Conservation (phyloP, 1,140 invertebrate genomes). For the Microvelia longipes region DNA sequence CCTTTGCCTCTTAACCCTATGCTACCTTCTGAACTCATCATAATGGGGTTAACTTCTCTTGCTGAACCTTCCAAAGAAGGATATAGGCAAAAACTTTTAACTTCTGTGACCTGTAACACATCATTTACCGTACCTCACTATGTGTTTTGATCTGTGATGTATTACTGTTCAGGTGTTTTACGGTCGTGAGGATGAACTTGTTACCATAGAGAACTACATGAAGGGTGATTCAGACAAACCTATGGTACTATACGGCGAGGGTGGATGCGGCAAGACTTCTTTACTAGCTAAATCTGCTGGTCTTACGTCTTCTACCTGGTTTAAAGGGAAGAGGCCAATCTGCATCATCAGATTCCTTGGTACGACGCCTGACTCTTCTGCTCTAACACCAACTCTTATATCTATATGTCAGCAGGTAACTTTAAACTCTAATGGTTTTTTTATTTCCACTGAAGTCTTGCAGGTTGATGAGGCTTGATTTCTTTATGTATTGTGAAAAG, state of each 20-base stretch:
- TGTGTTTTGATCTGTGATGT: no score
- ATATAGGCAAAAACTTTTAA: no score
- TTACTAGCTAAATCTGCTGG: slow-evolving; percentile 83
- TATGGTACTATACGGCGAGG: slow-evolving; percentile 85
- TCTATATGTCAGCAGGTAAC: slow-evolving; percentile 84
- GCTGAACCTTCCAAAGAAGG: no score
- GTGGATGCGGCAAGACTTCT: slow-evolving; percentile 95
- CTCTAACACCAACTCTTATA: slow-evolving; percentile 81
- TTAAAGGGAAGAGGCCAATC: slow-evolving; percentile 56
- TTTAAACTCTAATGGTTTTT: no score
- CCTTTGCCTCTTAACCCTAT: no score
- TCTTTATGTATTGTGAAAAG: neutral
- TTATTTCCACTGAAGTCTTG: neutral
- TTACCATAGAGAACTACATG: slow-evolving; percentile 73
- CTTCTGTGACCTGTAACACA: no score
- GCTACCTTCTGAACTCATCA: no score
- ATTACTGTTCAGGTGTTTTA: slow-evolving; percentile 80
- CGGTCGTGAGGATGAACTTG: slow-evolving; percentile 74
- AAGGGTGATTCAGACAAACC: slow-evolving; percentile 69
- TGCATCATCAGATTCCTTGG: slow-evolving; percentile 86
- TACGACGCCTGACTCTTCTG: slow-evolving; percentile 91
- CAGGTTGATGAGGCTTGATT: neutral
- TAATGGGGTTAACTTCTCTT: no score
- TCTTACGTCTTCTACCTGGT: slow-evolving; percentile 53
- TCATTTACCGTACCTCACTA: no score